Evolutionary conservation across 1,140 invertebrate genomes (phyloP).

Genomic region (Hyposmocoma kahamanoa): DNA sequence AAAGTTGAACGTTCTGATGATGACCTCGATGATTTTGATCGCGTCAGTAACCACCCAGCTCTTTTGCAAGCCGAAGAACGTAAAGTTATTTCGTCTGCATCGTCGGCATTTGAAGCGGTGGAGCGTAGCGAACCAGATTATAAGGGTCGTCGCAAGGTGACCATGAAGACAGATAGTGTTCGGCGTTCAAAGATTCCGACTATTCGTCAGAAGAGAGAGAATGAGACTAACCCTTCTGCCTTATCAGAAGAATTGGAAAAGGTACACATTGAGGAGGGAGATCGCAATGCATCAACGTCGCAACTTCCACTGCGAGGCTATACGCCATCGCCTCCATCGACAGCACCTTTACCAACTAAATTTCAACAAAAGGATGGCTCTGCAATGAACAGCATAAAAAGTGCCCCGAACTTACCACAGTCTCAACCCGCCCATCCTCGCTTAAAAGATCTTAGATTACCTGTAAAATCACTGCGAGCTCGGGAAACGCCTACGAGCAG

Average conservation of each 20-base stretch:
- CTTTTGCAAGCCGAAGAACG: slow-evolving; percentile 75
- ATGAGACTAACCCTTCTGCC: slow-evolving; percentile 72
- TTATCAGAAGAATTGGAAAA: slow-evolving; percentile 77
- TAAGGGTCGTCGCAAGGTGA: slow-evolving; percentile 67
- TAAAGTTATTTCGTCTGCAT: slow-evolving; percentile 62
- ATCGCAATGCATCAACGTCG: slow-evolving; percentile 59
- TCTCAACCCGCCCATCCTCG: slow-evolving; percentile 79
- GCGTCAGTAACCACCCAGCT: slow-evolving; percentile 86
- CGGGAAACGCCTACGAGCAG: slow-evolving; percentile 78
- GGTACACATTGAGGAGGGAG: slow-evolving; percentile 76
- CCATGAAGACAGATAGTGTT: slow-evolving; percentile 68
- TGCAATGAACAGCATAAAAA: slow-evolving; percentile 84
- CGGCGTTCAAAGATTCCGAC: slow-evolving; percentile 76
- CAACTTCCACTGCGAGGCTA: slow-evolving; percentile 76
- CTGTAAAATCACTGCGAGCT: slow-evolving; percentile 76
- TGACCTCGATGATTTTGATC: slow-evolving; percentile 86
- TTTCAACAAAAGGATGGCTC: slow-evolving; percentile 83
- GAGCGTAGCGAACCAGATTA: slow-evolving; percentile 57
- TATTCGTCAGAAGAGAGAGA: slow-evolving; percentile 74
- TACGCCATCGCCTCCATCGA: slow-evolving; percentile 85
- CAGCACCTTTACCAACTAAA: slow-evolving; percentile 85
- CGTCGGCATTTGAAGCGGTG: slow-evolving; percentile 66
- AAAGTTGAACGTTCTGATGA: slow-evolving; percentile 88
- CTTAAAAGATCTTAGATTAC: slow-evolving; percentile 80
- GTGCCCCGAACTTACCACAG: slow-evolving; percentile 83